Evolutionary conservation across 1,140 invertebrate species (phyloP), one percentile per base, ranked within the genome.

Genomic region (Doryteuthis pealeii): DNA sequence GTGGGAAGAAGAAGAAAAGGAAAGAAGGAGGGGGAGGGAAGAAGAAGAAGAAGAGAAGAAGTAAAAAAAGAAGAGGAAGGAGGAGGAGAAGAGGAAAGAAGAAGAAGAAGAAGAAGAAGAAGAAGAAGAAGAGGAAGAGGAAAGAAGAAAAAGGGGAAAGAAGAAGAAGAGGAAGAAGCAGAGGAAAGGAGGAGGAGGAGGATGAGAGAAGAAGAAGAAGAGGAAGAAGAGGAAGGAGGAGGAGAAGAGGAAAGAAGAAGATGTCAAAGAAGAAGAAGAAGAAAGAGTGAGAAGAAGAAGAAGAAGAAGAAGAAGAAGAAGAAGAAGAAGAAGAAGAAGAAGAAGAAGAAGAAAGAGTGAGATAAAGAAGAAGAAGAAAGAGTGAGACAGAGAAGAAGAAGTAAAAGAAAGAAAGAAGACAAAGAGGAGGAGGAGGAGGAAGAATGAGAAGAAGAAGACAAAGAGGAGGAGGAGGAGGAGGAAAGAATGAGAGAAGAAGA

Each of bases 51-150:
- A 49, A 49, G 45, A 49, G 18, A 18, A 49, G 18, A 18, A 49
- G 18, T 18, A 49, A 49, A 18, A 49, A 49, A 8, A 49, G 18
- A 18, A 49, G 18, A 8, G 18, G 18, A 18, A 49, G 18, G 45
- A 49, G 8, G 45, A 49, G 8, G 45, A 49, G 8, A 18, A 49
- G 18, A 18, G 18, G 18, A 18, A 49, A 49, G 45, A 49, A 49
- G 45, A 49, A 49, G 45, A 49, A 49, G 45, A 49, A 49, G 45
- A 49, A 49, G 45, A 49, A 49, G 45, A 49, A 49, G 45, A 49
- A 49, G 45, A 49, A 49, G 45, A 49, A 49, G 45, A 49, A 8
- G 45, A 49, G 8, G 45, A 49, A 8, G 45, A 49, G 8, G 45
- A 49, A 49, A 18, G 18, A 49, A 18, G 18, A 49, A 18, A 49